A percentile compares a stretch with the other conserved stretches of the same genome.
phyloP scores from a whole-genome alignment of 1,140 invertebrate species.

The Dendrolimus kikuchii region DNA sequence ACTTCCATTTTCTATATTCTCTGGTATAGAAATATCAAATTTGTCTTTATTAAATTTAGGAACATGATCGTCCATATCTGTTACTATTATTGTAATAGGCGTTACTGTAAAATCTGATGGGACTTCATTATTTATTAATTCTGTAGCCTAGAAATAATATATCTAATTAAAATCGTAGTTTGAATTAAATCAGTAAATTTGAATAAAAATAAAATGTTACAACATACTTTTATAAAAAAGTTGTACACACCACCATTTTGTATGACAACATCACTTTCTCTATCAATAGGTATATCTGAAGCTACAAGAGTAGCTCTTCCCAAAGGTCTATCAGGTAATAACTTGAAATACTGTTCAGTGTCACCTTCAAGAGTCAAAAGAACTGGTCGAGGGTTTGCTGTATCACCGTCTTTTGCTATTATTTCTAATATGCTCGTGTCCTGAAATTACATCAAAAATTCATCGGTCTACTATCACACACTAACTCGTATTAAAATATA shows the following conservation, averaged over 20 bases:
- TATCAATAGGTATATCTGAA: conserved; percentile 77
- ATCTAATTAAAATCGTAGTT: conserved; percentile 4
- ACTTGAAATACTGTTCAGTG: conserved; percentile 78
- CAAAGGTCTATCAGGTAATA: conserved; percentile 68
- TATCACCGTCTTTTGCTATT: conserved; percentile 83
- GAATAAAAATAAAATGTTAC: conserved; percentile 1
- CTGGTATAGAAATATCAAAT: conserved; percentile 82
- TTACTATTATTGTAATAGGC: conserved; percentile 84
- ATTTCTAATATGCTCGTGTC: conserved; percentile 76
- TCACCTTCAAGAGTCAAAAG: conserved; percentile 80
- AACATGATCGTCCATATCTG: conserved; percentile 87
- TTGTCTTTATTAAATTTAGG: conserved; percentile 82
- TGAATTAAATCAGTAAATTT: conserved; percentile 5
- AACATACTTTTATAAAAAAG: conserved; percentile 76
- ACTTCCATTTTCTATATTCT: conserved; percentile 82
- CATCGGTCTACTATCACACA: no score
- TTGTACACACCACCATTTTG: conserved; percentile 86
- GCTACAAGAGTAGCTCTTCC: conserved; percentile 75
- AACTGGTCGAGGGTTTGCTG: conserved; percentile 79
- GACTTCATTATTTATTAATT: conserved; percentile 81
- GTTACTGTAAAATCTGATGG: conserved; percentile 79
- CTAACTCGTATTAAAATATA: no score
- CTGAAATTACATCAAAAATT: conserved; percentile 23
- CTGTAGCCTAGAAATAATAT: conserved; percentile 74
- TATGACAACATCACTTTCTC: conserved; percentile 81